Conservation (phyloP, 2,888 invertebrate species). For the Aricia artaxerxes region DNA sequence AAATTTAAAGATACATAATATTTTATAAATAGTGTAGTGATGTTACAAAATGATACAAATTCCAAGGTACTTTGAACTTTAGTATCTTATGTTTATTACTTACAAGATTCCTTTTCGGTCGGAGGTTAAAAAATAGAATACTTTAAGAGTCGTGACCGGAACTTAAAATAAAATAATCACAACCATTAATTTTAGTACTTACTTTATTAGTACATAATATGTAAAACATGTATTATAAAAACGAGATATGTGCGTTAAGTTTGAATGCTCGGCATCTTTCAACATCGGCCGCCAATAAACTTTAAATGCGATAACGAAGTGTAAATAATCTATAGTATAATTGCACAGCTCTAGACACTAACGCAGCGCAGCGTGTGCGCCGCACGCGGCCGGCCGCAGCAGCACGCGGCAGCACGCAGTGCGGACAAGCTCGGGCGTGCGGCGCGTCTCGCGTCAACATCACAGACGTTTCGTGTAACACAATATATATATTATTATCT, state of each 20-base stretch:
- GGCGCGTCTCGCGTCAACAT: conserved; percentile 37
- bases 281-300: conserved; percentile 14
- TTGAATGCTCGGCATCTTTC: conserved; percentile 3
- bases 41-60: no score
- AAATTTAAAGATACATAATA: no score
- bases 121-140: no score
- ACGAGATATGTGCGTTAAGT: conserved; percentile 27
- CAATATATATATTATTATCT: conserved; percentile 43
- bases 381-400: neutral
- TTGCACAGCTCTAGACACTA: conserved; percentile 16
- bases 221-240: conserved; percentile 31
- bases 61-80: no score
- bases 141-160: no score
- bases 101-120: no score
- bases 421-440: conserved; percentile 33
- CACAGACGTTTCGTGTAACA: conserved; percentile 43
- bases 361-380: neutral
- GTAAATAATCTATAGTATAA: conserved; percentile 29
- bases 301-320: conserved; percentile 32
- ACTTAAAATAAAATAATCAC: neutral
- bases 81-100: no score
- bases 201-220: conserved; percentile 19
- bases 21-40: no score
- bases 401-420: neutral
- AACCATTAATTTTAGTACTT: conserved; percentile 30